A percentile compares a stretch with the other conserved stretches of the same genome.
Evolutionary conservation across 2,888 invertebrate genomes (phyloP).

Genomic region (Mesorhabditis belari): DNA sequence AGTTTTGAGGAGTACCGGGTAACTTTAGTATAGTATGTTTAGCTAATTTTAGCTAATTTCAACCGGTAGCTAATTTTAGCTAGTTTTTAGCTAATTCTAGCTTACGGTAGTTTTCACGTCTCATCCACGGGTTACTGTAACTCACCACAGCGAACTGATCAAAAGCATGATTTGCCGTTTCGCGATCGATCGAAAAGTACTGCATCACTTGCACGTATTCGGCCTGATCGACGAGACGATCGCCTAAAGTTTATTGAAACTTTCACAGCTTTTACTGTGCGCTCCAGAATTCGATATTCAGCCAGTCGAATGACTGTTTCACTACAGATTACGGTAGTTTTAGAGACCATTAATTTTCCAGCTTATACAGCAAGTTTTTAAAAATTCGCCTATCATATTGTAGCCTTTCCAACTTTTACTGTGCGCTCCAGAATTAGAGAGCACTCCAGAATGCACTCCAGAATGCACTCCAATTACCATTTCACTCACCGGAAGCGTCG

Average conservation of each 20-base stretch:
- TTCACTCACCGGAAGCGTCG: constrained; percentile 21
- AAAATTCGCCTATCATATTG: neutral
- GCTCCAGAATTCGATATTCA: neutral
- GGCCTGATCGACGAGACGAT: constrained; percentile 24
- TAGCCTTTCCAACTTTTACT: neutral
- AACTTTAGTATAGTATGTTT: no score
- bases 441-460: neutral
- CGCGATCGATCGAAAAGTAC: constrained; percentile 19
- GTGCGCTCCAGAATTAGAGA: neutral
- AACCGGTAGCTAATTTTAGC: no score
- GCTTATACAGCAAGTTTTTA: neutral
- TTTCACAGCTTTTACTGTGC: neutral
- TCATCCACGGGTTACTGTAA: neutral
- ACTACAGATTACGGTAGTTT: no score
- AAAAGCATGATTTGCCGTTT: constrained; percentile 17
- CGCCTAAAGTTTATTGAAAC: constrained; percentile 14
- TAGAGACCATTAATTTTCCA: no score
- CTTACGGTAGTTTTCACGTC: no score
- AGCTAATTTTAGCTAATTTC: no score
- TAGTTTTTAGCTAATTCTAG: no score
- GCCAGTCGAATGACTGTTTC: no score
- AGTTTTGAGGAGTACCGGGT: no score
- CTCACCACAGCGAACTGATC: constrained; percentile 18
- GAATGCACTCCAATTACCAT: neutral
- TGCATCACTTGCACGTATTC: constrained; percentile 29